A percentile compares a stretch with the other conserved stretches of the same genome.
These are phyloP conservation scores for Microctonus hyperodae DNA, from an alignment of 2,888 invertebrate genomes.

Conservation along the genomic window DNA sequence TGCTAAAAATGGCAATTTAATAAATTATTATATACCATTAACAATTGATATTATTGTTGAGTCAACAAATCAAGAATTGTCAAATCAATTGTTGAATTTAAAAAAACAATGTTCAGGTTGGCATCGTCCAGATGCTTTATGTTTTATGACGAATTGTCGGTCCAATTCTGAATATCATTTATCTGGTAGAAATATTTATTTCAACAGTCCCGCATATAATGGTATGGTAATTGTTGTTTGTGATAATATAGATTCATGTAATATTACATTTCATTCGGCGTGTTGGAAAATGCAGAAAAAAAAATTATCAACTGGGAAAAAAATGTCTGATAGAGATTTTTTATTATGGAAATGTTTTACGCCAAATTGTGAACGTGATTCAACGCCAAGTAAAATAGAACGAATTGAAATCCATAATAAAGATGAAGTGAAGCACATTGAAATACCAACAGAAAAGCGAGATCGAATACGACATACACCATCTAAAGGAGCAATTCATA, in stretches of 20 bases:
- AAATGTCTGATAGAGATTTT: slow-evolving; percentile 47
- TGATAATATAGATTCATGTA: slow-evolving; percentile 44
- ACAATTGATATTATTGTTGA: slow-evolving; percentile 41
- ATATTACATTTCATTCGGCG: slow-evolving; percentile 44
- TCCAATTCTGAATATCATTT: slow-evolving; percentile 37
- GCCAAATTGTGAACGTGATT: slow-evolving; percentile 43
- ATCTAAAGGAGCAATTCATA: slow-evolving; percentile 47
- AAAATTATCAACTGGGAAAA: slow-evolving; percentile 37
- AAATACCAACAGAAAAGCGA: slow-evolving; percentile 20
- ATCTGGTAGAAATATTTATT: slow-evolving; percentile 27
- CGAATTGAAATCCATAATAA: slow-evolving; percentile 44
- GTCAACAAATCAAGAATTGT: slow-evolving; percentile 28
- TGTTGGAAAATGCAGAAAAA: slow-evolving; percentile 53
- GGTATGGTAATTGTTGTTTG: slow-evolving; percentile 49
- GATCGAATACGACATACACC: background rate
- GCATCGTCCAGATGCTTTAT: slow-evolving; percentile 49
- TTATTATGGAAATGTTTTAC: slow-evolving; percentile 45
- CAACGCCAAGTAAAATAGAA: slow-evolving; percentile 34
- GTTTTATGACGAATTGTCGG: slow-evolving; percentile 44
- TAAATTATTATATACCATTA: slow-evolving; percentile 43
- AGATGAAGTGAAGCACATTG: slow-evolving; percentile 40
- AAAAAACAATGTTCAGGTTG: slow-evolving; percentile 42
- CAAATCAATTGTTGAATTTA: slow-evolving; percentile 30
- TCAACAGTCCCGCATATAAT: slow-evolving; percentile 50
- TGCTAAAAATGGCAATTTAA: slow-evolving; percentile 13